Evolutionary conservation across 1,140 invertebrate genomes (phyloP).

Genomic region (Papilio xuthus): DNA sequence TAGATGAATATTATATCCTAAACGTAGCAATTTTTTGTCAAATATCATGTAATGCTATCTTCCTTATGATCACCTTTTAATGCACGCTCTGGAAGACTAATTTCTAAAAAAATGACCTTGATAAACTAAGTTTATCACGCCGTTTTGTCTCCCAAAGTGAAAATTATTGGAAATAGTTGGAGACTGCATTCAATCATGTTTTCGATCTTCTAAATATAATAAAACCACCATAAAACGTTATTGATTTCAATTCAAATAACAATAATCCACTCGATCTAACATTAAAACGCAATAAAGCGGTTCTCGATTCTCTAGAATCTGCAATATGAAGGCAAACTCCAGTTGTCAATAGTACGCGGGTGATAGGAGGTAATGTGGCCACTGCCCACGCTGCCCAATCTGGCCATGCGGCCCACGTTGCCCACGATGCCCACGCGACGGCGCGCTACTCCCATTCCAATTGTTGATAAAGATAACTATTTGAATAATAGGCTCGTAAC

Average conservation of each 20-base stretch:
- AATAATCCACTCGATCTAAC: not conserved
- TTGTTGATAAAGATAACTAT: conserved; percentile 40
- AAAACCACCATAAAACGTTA: not conserved
- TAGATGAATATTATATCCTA: not conserved
- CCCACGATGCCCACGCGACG: conserved; percentile 21
- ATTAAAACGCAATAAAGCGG: not conserved
- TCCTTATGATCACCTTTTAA: not conserved
- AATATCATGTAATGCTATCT: not conserved
- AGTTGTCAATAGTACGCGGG: conserved; percentile 23
- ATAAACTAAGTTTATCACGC: not conserved
- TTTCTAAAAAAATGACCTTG: not conserved
- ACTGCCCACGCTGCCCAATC: conserved; percentile 18
- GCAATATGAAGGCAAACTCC: conserved; percentile 3
- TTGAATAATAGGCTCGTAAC: conserved; percentile 41
- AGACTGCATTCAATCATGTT: not conserved
- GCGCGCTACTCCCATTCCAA: conserved; percentile 31
- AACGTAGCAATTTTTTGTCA: not conserved
- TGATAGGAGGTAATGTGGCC: conserved; percentile 35
- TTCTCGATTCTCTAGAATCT: conserved; percentile 12
- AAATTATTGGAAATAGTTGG: not conserved
- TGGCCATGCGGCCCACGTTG: not conserved
- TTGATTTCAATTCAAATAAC: not conserved
- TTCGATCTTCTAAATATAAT: not conserved
- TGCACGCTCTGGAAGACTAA: not conserved
- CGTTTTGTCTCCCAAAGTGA: not conserved